Base-by-base conservation (phyloP, 1,140 invertebrate species). In the Temnothorax curvispinosus region DNA sequence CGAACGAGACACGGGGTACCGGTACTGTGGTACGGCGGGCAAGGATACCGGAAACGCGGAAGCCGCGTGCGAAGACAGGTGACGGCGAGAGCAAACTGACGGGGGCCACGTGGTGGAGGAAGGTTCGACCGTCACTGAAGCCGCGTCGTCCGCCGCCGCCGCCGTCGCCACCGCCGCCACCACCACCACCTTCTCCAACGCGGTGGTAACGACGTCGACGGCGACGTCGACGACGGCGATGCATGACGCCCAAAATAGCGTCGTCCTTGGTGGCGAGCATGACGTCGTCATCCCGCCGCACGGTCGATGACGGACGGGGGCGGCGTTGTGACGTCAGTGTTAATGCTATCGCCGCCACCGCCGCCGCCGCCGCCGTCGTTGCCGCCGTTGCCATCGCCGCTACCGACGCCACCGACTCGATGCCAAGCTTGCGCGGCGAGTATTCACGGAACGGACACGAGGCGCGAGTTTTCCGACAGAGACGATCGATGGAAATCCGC, bases 291-390 rank as follows among this genome's bases (percentile, higher is more conserved):
- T 89, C 75, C 71, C 87, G 84, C 88, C 89, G 89, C 89, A 94
- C 93, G 93, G 91, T 94, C 93, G 93, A 95, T 95, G 92, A 91
- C 92, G 92, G 92, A 92, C 94, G 93, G 91, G 91, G 94, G 94
- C 94, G 93, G 92, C 87, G 85, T 88, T 69, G 91, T 95, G 94
- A 94, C 94, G 94, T 94, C 93, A 94, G 89, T 80, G 85, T 86
- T 88, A 81, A 78, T 82, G 86, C 58, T 65, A 52, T 65, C 87
- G 64, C 69, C 38, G 67, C 60, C 76, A 81, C 82, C 80, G 85
- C 58, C 27, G 52, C 60, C n/a, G n/a, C n/a, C 76, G 88, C 35
- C 81, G 76, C 65, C 32, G 87, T 21, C 21, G 21, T 21, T 21
- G 21, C 21, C 21, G 21, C 56, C 67, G 58, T 65, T 85, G 64